Conservation (phyloP, 1,140 invertebrate species). For the Trichomalopsis sarcophagae region DNA sequence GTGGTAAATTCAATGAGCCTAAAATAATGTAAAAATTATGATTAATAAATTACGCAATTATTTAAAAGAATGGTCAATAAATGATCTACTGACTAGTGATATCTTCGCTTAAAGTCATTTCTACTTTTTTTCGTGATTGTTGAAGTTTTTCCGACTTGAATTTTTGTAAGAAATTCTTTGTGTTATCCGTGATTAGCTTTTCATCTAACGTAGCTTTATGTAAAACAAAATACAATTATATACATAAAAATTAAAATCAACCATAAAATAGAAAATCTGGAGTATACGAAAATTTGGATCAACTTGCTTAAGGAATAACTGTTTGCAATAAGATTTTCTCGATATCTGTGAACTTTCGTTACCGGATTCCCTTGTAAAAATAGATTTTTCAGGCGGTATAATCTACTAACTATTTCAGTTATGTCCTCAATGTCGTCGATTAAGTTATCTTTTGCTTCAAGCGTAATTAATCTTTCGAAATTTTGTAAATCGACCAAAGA, state of each 20-base stretch:
- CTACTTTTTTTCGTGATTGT: constrained; percentile 56
- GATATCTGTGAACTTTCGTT: constrained; percentile 77
- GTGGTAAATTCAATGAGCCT: constrained; percentile 70
- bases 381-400: constrained; percentile 74
- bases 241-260: neutral
- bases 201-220: constrained; percentile 69
- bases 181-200: constrained; percentile 72
- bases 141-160: constrained; percentile 72
- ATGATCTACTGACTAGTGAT: constrained; percentile 66
- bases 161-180: constrained; percentile 73
- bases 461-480: constrained; percentile 68
- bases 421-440: constrained; percentile 73
- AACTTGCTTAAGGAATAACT: constrained; percentile 76
- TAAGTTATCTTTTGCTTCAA: constrained; percentile 75
- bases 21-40: constrained; percentile 43
- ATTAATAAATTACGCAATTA: neutral
- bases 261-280: constrained; percentile 14
- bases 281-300: neutral
- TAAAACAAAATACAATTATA: constrained; percentile 10
- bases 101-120: constrained; percentile 65
- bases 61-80: neutral
- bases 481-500: constrained; percentile 68
- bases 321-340: constrained; percentile 80
- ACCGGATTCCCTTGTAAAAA: constrained; percentile 79
- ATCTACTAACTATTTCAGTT: constrained; percentile 74